Conservation (phyloP, 2,888 invertebrate genomes). For the Diarsia dahlii region DNA sequence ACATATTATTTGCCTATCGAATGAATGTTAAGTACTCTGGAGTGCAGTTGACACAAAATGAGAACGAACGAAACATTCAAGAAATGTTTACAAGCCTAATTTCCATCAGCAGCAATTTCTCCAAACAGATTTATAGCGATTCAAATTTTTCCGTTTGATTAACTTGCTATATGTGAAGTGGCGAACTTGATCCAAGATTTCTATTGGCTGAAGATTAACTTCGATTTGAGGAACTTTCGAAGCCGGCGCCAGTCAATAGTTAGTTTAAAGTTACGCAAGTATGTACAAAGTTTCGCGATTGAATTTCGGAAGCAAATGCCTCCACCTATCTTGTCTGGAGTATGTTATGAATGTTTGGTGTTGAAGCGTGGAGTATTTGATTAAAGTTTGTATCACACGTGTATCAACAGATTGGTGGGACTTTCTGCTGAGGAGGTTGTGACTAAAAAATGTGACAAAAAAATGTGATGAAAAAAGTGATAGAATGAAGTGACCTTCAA, state of each 20-base stretch:
- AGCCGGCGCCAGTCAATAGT: constrained; percentile 63
- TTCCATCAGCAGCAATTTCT: not conserved
- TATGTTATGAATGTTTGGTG: constrained; percentile 13
- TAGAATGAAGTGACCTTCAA: too few relatives aligned
- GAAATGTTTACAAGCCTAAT: not conserved
- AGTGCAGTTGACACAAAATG: too few relatives aligned
- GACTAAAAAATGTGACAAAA: too few relatives aligned
- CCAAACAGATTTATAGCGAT: constrained; percentile 4
- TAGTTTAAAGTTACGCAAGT: constrained; percentile 62
- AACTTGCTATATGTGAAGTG: constrained; percentile 44
- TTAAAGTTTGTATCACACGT: not conserved
- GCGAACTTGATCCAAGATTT: constrained; percentile 55
- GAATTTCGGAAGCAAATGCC: constrained; percentile 57
- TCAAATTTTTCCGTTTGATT: constrained; percentile 49
- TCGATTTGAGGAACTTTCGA: constrained; percentile 50
- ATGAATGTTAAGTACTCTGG: too few relatives aligned
- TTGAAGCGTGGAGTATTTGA: constrained; percentile 4
- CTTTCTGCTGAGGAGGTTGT: too few relatives aligned
- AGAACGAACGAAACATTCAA: not conserved
- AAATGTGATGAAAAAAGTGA: too few relatives aligned
- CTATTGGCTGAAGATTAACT: constrained; percentile 64
- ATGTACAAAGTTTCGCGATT: constrained; percentile 62
- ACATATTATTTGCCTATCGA: too few relatives aligned
- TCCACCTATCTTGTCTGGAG: constrained; percentile 35
- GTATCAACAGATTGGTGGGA: not conserved